Base-by-base conservation (phyloP, 2,888 invertebrate species). In the Galerucella calmariensis region DNA sequence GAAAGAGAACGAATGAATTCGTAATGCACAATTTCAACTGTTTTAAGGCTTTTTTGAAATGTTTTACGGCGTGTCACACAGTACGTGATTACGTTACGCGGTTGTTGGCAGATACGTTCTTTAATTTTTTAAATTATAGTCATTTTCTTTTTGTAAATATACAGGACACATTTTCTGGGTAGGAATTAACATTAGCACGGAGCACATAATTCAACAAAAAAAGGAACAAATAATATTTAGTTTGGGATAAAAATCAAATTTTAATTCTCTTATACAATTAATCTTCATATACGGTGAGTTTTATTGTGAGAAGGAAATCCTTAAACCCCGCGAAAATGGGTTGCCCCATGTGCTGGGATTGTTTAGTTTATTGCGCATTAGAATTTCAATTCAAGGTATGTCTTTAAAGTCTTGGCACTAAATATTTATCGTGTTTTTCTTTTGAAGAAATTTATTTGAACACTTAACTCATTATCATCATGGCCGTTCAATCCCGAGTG, bases 1-100 rank as follows among this genome's bases (percentile, higher is more conserved):
- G 67, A 51, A 56, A 75, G 67, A 70, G 67, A 59, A 69, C 69
- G 72, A 69, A 69, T 75, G 75, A 75, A 75, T 75, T 35, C 69
- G 75, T 73, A 75, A 75, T 75, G 69, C 69, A 69, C 69, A 67
- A 72, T 68, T 69, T 75, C 53, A 69, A 70, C 72, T 75, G 69
- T 75, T 75, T 75, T 69, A 66, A 75, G 68, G 69, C 72, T 61
- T 62, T 75, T 75, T 67, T 65, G 75, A 71, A 72, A 63, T 68
- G 63, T 75, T 75, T 75, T 75, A 75, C 72, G 75, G 75, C 72
- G 75, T 72, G 75, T 72, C 69, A 58, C 65, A 71, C 67, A 62
- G 44, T 75, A 72, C 75, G 75, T 75, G 72, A 65, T 27, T 48
- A 56, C 61, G 72, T 75, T 75, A 70, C 61, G 72, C 67, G 72